These are phyloP conservation scores for Cirrhinus mrigala DNA, from an alignment of 2,797 vertebrate species.

Conservation along the genomic window DNA sequence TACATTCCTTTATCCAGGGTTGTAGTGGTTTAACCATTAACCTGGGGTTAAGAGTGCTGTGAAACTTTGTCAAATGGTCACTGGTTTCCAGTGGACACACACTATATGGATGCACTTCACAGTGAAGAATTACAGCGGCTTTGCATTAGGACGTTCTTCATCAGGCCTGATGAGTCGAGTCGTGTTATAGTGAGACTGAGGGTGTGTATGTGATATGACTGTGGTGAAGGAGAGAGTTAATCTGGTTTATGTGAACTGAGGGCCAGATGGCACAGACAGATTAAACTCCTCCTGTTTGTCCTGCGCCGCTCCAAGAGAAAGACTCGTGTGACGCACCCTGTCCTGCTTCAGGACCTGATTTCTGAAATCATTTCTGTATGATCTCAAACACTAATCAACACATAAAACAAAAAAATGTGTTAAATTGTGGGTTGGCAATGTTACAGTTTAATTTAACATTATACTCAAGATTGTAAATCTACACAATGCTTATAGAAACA, in stretches of 20 bases:
- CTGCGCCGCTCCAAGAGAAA: conserved; percentile 57
- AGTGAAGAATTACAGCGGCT: no score
- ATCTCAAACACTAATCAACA: not conserved
- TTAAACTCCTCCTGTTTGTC: conserved; percentile 55
- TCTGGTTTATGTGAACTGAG: conserved; percentile 47
- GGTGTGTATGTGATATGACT: not conserved
- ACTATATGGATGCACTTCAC: no score
- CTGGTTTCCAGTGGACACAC: no score
- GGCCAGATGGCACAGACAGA: conserved; percentile 57
- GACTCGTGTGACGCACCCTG: not conserved
- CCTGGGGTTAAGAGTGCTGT: not conserved
- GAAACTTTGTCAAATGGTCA: not conserved
- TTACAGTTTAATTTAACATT: not conserved
- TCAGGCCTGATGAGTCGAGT: not conserved
- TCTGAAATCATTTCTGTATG: not conserved
- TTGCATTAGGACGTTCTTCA: not conserved
- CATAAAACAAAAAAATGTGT: not conserved
- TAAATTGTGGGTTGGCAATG: not conserved
- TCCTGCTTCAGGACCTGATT: not conserved
- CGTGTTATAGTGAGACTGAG: not conserved
- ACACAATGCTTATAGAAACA: not conserved
- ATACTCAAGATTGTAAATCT: not conserved
- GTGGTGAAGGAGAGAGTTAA: conserved; percentile 49
- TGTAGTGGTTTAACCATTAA: not conserved
- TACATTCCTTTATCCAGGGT: not conserved